Base-by-base conservation (phyloP, 2,888 invertebrate species). In the Chaetoderma sp. region DNA sequence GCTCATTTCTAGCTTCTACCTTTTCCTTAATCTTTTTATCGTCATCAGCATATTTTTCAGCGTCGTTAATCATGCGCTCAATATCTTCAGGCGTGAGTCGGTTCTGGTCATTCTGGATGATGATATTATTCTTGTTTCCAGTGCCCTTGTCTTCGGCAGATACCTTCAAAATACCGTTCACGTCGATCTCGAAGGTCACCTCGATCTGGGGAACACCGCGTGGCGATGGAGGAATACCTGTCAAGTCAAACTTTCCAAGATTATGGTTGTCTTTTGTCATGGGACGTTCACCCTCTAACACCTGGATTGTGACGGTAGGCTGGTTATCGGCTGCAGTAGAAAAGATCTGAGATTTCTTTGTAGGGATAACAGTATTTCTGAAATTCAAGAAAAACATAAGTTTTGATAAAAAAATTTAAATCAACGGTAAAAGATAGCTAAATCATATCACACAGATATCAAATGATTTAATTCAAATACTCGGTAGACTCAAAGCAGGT, bases 211-310 rank as follows among this genome's bases (percentile, higher is more conserved):
- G 88, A 0, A 88, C 87, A 60, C 88, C 88, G 56, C 88, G 80
- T 28, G 88, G 88, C 27, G 88, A 87, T 47, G 97, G 96, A 67
- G 98, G 97, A 80, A 98, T 97, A 69, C 96, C 97, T 65, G 96
- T 97, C 68, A 98, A 88, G 85, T 99, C 98, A 88, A 99, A 99
- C 88, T 98, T 98, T 71, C 99, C 99, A 68, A 99, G 90, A 74
- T 96, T 90, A 88, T 99, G 98, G 89, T 99, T 99, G 88, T 99
- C 98, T 88, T 98, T 98, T 74, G 98, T 98, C 98, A 99, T 98
- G 28, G 98, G 97, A 81, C 99, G 93, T 88, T 99, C 99, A 79
- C 99, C 98, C 89, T 99, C 98, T 87, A 95, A 98, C 60, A 89
- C 89, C 88, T 96, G 95, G 86, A 99, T 99, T 75, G 98, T 98